Evolutionary conservation across 2,888 invertebrate genomes (phyloP), one percentile per base, ranked within the genome.

Genomic region (Synergus umbraculus): DNA sequence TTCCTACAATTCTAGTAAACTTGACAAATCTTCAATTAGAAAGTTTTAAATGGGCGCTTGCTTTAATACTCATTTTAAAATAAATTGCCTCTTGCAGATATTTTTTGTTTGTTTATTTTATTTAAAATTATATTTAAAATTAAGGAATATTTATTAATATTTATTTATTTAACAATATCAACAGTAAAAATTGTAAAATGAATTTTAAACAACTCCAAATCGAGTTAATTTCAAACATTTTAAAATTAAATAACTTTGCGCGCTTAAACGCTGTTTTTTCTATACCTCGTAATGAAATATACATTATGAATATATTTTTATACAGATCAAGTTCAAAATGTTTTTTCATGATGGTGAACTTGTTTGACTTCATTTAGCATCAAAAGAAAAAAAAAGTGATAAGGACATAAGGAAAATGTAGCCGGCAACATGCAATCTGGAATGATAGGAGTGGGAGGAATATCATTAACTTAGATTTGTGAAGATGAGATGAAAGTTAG

Each of bases 321-420:
- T 37, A 37, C 37, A 37, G 37, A 37, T 37, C 5, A 37, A 37
- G 37, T 37, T 37, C 37, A 37, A 37, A 37, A 37, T 37, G 37
- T 37, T 37, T 37, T 37, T 37, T 37, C 37, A 37, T 37, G 37
- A 37, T 37, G 37, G 7, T 37, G n/a, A 54, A 54, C 54, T 54
- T 9, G 54, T 54, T 54, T 54, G 8, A n/a, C 54, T n/a, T 54
- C 0, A n/a, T n/a, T n/a, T 18, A n/a, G 54, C n/a, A 54, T 54
- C 54, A n/a, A n/a, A 60, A 43, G 54, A 78, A 37, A 69, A 66
- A 78, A 67, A 64, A 78, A 66, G n/a, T 29, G n/a, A 78, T 46
- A 78, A 54, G n/a, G n/a, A 54, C 54, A 54, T 54, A 54, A 54
- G 54, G 54, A 54, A 54, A 54, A 54, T 54, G 54, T 54, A 54